These are phyloP conservation scores for Mechanitis mazaeus DNA, from an alignment of 2,888 invertebrate genomes.

Conservation along the genomic window DNA sequence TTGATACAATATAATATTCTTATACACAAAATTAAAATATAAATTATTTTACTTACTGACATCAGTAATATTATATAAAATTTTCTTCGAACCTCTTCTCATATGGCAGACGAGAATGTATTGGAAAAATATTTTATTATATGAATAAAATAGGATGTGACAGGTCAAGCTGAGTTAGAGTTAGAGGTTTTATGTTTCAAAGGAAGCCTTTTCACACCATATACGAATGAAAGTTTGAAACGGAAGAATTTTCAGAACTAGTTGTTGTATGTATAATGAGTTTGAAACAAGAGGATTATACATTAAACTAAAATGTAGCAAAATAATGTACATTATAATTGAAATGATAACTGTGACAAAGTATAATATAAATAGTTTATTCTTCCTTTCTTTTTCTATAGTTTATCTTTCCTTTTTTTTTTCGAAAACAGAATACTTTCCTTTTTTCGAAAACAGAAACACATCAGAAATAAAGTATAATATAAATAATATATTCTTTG, in stretches of 20 bases:
- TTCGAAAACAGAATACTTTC: too few relatives aligned
- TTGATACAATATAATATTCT: conserved; percentile 1
- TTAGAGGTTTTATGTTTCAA: conserved; percentile 23
- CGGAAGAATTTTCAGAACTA: conserved; percentile 15
- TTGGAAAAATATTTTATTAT: conserved; percentile 12
- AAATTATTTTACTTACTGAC: conserved; percentile 7
- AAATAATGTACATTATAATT: too few relatives aligned
- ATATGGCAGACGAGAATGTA: too few relatives aligned
- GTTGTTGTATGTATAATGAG: neutral
- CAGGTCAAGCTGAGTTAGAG: conserved; percentile 8
- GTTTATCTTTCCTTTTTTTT: too few relatives aligned
- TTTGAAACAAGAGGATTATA: neutral
- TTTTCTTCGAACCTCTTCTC: too few relatives aligned
- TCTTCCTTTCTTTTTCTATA: too few relatives aligned
- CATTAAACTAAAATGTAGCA: neutral
- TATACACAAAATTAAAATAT: conserved; percentile 5
- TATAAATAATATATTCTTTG: too few relatives aligned
- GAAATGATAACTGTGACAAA: too few relatives aligned
- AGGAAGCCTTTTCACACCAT: conserved; percentile 21
- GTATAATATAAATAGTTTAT: too few relatives aligned
- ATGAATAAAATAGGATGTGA: conserved; percentile 20
- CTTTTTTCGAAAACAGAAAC: too few relatives aligned
- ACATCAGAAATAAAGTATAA: too few relatives aligned
- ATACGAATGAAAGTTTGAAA: conserved; percentile 26
- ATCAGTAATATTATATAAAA: neutral